Evolutionary conservation across 2,797 vertebrate species (phyloP), one percentile per base, ranked within the genome.

Genomic region (Acanthornis magna): DNA sequence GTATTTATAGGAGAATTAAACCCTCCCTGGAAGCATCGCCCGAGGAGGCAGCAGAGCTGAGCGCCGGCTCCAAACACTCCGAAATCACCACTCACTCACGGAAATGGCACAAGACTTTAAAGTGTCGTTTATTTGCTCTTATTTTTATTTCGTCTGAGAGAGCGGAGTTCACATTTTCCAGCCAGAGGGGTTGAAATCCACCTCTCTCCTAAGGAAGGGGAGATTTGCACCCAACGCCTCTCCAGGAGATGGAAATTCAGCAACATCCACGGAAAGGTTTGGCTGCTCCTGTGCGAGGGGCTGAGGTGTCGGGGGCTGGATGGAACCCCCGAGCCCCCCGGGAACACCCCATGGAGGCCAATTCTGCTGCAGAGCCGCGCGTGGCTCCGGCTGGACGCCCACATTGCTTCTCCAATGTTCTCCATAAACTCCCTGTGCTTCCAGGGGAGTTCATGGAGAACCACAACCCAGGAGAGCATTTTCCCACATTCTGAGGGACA

Each of bases 1-100:
- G 83, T 63, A 84, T 95, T 95, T 95, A 86, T 67, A 32, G 90
- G 27, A 32, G 91, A 91, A 90, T 95, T 73, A 94, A 95, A 96
- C 45, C 80, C 89, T 81, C 82, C 57, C 94, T 30, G 87, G 42
- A 11, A 93, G 89, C 89, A 50, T 9, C 17, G 62, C 45, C 91
- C 85, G 19, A 32, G 79, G 70, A 67, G 60, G 89, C 76, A 22
- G 93, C 82, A 19, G 42, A 40, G 42, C 78, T n/a, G 82, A 92
- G 62, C 50, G 6, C 84, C 3, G 12, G 45, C 66, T 62, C 84
- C 94, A 30, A 74, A n/a, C 72, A 6, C n/a, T 10, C 43, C 16
- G 16, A 77, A 85, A 36, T 26, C 94, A 32, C 32, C 65, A 18
- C 65, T 85, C 76, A 8, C 62, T 13, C 85, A 19, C 18, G 11